Conservation (phyloP, 2,113 vertebrate genomes). For the Python bivittatus region DNA sequence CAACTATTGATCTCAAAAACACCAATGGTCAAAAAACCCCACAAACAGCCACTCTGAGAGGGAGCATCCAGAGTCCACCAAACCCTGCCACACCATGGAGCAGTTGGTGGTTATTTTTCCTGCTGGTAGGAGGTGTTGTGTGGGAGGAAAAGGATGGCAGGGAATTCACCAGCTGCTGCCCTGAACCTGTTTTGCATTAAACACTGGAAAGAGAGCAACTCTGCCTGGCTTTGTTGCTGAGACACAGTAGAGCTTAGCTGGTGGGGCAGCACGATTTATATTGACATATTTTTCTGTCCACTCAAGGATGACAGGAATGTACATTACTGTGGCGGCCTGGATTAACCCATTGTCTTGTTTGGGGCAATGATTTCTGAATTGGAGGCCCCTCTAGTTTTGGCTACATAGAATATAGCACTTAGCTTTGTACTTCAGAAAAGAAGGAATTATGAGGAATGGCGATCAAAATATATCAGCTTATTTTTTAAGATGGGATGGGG, state of each 20-base stretch:
- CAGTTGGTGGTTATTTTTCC: not conserved
- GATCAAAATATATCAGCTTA: not conserved
- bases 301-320: not conserved
- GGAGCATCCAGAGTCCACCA: not conserved
- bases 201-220: not conserved
- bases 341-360: not conserved
- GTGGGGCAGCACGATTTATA: not conserved
- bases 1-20: not conserved
- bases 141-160: not conserved
- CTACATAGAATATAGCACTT: not conserved
- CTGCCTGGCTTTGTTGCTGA: not conserved
- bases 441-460: not conserved
- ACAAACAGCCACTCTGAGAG: not conserved
- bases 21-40: not conserved
- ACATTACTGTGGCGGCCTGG: not conserved
- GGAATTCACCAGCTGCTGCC: not conserved
- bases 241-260: not conserved
- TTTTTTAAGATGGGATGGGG: not conserved
- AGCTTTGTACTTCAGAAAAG: not conserved
- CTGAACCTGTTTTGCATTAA: not conserved
- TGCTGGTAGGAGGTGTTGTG: not conserved
- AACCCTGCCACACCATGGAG: not conserved
- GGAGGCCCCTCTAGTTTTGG: not conserved
- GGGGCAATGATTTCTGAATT: not conserved
- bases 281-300: not conserved